Base-by-base conservation (phyloP, 2,888 invertebrate genomes). In the Drosophila nr. perissopoda region DNA sequence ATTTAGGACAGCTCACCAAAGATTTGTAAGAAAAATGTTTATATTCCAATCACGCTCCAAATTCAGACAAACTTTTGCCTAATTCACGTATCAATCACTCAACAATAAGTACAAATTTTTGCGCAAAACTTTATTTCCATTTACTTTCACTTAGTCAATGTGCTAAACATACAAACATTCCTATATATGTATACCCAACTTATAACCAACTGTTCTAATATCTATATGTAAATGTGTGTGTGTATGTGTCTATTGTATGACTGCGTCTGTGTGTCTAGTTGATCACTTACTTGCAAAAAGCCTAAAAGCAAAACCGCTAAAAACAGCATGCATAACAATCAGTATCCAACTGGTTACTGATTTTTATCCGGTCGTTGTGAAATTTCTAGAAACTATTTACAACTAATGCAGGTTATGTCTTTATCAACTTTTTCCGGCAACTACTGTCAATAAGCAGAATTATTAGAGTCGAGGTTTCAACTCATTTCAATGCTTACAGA, bases 51-150 rank as follows among this genome's bases (percentile, higher is more conserved):
- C 78, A 78, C 78, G 80, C 66, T 75, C 57, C 57, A 67, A 69
- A 60, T 40, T 48, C 71, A 67, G 63, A 65, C 54, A 62, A 76
- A 78, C 76, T 80, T 78, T 75, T 36, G 57, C 64, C 76, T 75
- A 75, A 78, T 80, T 78, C 78, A 80, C 78, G 76, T 71, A 78
- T 80, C 80, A 78, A 80, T 79, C 77, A 78, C 64, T 59, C 80
- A 67, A 78, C 76, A 80, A 78, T 75, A 71, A 76, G 76, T 78
- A 75, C 76, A 78, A 70, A 70, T 79, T 79, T 74, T 63, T 64
- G 56, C 52, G 59, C 61, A 53, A 57, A 78, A 72, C 69, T 78
- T 78, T 78, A 72, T 80, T 76, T 76, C 69, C 63, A 78, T 78
- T 76, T 58, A 63, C 77, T 72, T 66, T 73, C 51, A 78, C 64